These are phyloP conservation scores for Lingula anatina DNA, from an alignment of 2,888 invertebrate genomes.

Conservation along the genomic window DNA sequence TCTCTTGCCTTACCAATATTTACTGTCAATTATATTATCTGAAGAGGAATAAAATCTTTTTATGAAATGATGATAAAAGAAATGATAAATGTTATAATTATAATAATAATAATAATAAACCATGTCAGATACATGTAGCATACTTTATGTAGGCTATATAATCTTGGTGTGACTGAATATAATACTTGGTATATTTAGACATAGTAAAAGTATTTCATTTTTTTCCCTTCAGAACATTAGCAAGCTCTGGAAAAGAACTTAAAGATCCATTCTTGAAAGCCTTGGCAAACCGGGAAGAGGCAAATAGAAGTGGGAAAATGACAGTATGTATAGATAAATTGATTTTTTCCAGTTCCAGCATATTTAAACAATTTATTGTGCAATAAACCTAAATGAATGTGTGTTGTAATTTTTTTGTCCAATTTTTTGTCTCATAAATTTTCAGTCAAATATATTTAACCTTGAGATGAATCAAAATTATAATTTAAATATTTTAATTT, in stretches of 20 bases:
- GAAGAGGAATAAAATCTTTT: too few species aligned
- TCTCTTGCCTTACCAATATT: too few species aligned
- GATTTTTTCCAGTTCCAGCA: too few species aligned
- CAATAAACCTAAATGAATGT: not conserved
- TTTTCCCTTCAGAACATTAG: slow-evolving; percentile 37
- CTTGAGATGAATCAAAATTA: not conserved
- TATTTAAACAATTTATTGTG: too few species aligned
- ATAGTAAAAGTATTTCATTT: not conserved
- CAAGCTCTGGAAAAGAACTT: slow-evolving; percentile 56
- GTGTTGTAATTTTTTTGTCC: not conserved
- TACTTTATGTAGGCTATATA: too few species aligned
- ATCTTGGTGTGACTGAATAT: too few species aligned
- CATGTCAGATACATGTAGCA: too few species aligned
- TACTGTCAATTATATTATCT: too few species aligned
- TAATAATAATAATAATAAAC: too few species aligned
- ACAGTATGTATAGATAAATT: slow-evolving; percentile 52
- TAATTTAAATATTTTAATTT: not conserved
- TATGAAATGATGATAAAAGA: too few species aligned
- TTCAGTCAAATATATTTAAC: not conserved
- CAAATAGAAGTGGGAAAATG: slow-evolving; percentile 68
- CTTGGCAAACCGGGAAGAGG: slow-evolving; percentile 67
- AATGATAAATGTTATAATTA: too few species aligned
- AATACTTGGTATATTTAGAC: not conserved
- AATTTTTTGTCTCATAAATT: not conserved
- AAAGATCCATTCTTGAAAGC: slow-evolving; percentile 65